phyloP scores from a whole-genome alignment of 2,797 vertebrate species.

The Gymnoscopelus braueri region DNA sequence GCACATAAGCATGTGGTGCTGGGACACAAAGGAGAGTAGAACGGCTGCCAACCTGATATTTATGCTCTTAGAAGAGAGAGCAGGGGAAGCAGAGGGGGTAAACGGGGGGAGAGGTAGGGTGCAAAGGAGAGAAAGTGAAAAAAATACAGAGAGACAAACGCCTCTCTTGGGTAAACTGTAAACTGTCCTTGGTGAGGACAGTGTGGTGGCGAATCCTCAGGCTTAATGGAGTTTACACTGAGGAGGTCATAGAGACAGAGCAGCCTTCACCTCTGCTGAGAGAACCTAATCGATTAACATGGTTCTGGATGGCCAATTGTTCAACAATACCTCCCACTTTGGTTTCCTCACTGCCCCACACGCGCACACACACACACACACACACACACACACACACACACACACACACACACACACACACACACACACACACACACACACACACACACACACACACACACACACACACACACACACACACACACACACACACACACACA shows the following conservation, averaged over 20 bases:
- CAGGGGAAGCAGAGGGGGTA: constrained; percentile 10
- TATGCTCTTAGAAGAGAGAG: constrained; percentile 35
- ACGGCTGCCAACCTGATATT: constrained; percentile 40
- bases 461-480: neutral
- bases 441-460: too few relatives aligned
- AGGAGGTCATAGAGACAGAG: constrained; percentile 7
- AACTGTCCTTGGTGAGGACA: constrained; percentile 9
- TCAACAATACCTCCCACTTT: neutral
- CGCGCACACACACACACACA: neutral
- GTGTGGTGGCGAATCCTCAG: constrained; percentile 2
- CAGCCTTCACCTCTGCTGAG: constrained; percentile 22
- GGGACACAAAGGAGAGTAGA: constrained; percentile 52
- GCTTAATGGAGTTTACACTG: constrained; percentile 19
- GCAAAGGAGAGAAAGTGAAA: constrained; percentile 19
- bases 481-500: too few relatives aligned
- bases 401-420: too few relatives aligned
- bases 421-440: too few relatives aligned
- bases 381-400: too few relatives aligned
- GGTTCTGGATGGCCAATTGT: neutral
- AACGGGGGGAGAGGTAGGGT: constrained; percentile 11
- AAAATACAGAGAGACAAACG: constrained; percentile 32
- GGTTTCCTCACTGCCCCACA: constrained; percentile 2
- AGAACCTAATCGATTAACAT: constrained; percentile 17
- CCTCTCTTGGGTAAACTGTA: constrained; percentile 1
- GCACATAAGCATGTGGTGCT: constrained; percentile 35